Evolutionary conservation across 2,113 vertebrate species (phyloP), one percentile per base, ranked within the genome.

Genomic region (Platanista minor): DNA sequence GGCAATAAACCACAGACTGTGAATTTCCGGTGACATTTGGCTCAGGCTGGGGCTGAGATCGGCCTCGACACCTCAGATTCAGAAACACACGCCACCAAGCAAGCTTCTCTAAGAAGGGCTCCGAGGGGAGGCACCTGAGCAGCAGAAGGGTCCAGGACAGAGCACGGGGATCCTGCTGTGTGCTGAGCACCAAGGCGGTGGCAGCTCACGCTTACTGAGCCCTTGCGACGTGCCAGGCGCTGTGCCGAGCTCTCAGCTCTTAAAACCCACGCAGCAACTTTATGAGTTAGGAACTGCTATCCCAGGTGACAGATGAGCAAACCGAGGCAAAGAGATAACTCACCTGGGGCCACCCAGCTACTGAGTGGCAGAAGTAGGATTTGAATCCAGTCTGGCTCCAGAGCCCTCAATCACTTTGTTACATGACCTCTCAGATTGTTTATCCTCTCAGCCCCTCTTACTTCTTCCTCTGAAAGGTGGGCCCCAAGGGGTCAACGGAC

Each of bases 21-120:
- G 84, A 27, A 74, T 85, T 96, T 91, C 96, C 15, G n/a, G 95
- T 93, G 92, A 91, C 96, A 95, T 87, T 90, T 95, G 90, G 31
- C 39, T 75, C 64, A 17, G 62, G 54, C 41, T 77, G 74, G 80
- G 75, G 57, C 66, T 86, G 95, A 95, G 69, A 39, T 69, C 0
- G 0, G 78, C 11, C 23, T 36, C 29, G 21, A 62, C 41, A 57
- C 25, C 57, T 84, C 83, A 43, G 36, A n/a, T n/a, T 54, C 43
- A 23, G n/a, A 15, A 81, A 57, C 41, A 17, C 43, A 36, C 8
- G 25, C 6, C 17, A 2, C 31, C 36, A 31, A 23, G 41, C 25
- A 11, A n/a, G 78, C 80, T 64, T 83, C 64, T 82, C 11, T 77
- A 66, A 89, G 64, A 29, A 84, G 6, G 64, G n/a, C 20, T 54